These are phyloP conservation scores for Meiosimyza platycephala DNA, from an alignment of 2,888 invertebrate species.

Conservation along the genomic window DNA sequence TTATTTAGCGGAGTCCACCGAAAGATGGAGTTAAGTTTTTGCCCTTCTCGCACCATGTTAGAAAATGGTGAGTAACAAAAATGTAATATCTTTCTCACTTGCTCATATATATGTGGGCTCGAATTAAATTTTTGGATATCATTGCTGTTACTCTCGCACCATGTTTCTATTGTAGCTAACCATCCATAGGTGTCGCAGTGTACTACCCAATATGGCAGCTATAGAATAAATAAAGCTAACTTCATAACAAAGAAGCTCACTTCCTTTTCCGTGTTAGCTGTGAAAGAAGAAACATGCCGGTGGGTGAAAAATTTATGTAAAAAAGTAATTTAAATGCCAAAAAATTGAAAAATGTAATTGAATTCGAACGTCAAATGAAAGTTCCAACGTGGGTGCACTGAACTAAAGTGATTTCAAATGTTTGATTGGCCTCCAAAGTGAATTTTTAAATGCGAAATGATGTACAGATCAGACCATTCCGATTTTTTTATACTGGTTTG, in stretches of 20 bases:
- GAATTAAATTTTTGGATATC: too few species aligned
- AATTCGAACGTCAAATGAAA: conserved; percentile 37
- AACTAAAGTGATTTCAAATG: background rate
- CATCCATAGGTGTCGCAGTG: conserved; percentile 11
- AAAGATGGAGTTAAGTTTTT: too few species aligned
- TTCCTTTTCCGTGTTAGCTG: conserved; percentile 68
- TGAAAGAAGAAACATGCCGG: conserved; percentile 68
- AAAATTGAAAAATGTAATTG: conserved; percentile 38
- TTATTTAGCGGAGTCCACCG: too few species aligned
- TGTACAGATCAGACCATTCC: background rate
- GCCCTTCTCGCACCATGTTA: too few species aligned
- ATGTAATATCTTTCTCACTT: too few species aligned
- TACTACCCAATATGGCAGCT: background rate
- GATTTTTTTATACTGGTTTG: conserved; percentile 2
- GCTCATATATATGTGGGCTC: too few species aligned
- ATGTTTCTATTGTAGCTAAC: background rate
- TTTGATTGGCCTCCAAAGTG: background rate
- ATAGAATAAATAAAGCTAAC: conserved; percentile 39
- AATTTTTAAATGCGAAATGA: background rate
- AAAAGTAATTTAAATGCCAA: conserved; percentile 50
- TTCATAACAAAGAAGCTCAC: conserved; percentile 44
- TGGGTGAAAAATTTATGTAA: conserved; percentile 59
- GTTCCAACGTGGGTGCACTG: background rate
- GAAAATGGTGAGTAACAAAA: too few species aligned
- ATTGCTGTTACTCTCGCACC: too few species aligned